Evolutionary conservation across 2,113 vertebrate genomes (phyloP), one percentile per base, ranked within the genome.

Genomic region (Saccopteryx leptura): DNA sequence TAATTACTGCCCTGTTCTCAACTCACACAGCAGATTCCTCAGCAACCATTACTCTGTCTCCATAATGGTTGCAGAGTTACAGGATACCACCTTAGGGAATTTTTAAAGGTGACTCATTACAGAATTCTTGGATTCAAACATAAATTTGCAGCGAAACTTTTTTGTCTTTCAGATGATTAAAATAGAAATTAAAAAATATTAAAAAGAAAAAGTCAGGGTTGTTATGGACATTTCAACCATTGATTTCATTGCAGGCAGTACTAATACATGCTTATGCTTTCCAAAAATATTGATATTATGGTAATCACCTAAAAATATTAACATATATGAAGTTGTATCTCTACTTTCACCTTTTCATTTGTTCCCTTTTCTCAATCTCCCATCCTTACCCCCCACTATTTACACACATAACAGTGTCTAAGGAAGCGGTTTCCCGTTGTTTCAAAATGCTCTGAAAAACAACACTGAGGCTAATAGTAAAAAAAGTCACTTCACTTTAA

Each of bases 1-100:
- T 99, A 98, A 99, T 99, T 98, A 98, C 90, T 97, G 90, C 95
- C 96, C 98, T 91, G 75, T 84, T 91, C 96, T 89, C 93, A 81
- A 95, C 71, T 97, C 96, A 87, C 93, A 68, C 76, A 21, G 78
- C 78, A 87, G 96, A 93, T 96, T 61, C 89, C 87, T 28, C 71
- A 96, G 88, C 19, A 56, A 69, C 63, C 28, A 87, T 78, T 72
- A 1, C 10, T 92, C 68, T 26, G 52, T 83, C 83, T 95, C 83
- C 82, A 95, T 80, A 85, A 75, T 0, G 26, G 15, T 76, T 94
- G 96, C 68, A 86, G 7, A 90, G 88, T 58, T 86, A 31, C 3
- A 94, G 92, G 89, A 81, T 54, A 86, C 82, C 87, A 4, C 86
- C 95, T 91, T 90, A 83, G 50, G 87, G 69, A 48, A 75, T 76